These are phyloP conservation scores for Myotis yumanensis DNA, from an alignment of 2,113 vertebrate species.

Conservation along the genomic window DNA sequence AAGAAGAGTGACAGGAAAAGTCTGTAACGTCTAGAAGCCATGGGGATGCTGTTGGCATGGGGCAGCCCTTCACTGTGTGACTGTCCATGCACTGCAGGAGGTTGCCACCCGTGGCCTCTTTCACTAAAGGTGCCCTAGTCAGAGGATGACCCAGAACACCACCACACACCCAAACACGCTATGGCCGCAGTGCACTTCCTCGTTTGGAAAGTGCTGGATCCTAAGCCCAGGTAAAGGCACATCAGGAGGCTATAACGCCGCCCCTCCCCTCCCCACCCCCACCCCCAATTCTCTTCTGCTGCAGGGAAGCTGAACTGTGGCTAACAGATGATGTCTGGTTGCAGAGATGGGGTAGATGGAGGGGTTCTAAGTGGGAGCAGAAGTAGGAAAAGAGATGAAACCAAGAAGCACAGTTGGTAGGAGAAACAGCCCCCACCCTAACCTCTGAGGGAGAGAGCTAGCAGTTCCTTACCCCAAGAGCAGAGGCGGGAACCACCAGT, in stretches of 20 bases:
- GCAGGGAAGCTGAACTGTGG: not conserved
- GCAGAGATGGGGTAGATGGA: not conserved
- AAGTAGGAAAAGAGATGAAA: not conserved
- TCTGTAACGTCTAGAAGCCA: not conserved
- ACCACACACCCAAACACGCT: not conserved
- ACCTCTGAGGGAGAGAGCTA: not conserved
- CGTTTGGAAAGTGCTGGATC: not conserved
- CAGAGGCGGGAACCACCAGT: not conserved
- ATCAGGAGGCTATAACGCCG: rapidly evolving
- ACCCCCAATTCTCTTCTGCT: not conserved
- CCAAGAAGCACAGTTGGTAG: not conserved
- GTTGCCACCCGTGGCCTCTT: not conserved
- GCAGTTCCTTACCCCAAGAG: not conserved
- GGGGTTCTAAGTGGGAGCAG: not conserved
- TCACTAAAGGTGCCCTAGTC: not conserved
- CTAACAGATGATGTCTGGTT: not conserved
- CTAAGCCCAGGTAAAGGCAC: not conserved
- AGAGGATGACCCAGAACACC: not conserved
- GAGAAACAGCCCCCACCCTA: not conserved
- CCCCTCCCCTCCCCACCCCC: not conserved
- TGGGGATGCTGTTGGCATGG: not conserved
- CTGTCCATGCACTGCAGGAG: not conserved
- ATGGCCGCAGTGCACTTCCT: not conserved
- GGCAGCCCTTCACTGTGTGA: not conserved
- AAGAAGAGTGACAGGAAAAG: not conserved